Percentiles rank a stretch among this genome's conserved stretches.
Evolutionary conservation across 53 echinoderm and acorn worm genomes (phyloP).

Genomic region (Mesocentrotus franciscanus): DNA sequence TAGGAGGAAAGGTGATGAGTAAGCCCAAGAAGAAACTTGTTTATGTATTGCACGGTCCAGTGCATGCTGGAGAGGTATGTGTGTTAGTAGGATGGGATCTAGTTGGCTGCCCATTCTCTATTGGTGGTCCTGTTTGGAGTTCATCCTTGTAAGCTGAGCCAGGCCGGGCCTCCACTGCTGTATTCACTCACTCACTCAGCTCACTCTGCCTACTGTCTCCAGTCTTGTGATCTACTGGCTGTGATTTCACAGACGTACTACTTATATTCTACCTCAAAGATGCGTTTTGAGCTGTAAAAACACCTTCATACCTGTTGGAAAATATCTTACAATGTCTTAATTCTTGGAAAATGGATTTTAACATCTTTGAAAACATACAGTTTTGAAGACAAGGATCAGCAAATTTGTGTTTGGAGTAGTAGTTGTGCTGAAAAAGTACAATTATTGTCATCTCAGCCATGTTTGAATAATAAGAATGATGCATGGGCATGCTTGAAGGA

Average conservation of each 20-base stretch:
- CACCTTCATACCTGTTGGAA: slow-evolving; percentile 6
- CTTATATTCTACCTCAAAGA: not conserved
- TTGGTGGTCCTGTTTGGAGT: slow-evolving; percentile 55
- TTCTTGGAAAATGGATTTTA: not conserved
- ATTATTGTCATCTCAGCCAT: not conserved
- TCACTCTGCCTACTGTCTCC: not conserved
- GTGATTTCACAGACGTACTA: not conserved
- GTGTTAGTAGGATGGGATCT: not conserved
- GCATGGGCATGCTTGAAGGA: not conserved
- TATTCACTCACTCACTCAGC: not conserved
- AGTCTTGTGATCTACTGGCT: not conserved
- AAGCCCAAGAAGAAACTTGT: slow-evolving; percentile 44
- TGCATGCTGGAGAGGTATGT: slow-evolving; percentile 44
- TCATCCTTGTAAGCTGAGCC: slow-evolving; percentile 49
- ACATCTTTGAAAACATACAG: not conserved
- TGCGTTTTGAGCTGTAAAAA: not conserved
- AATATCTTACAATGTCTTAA: not conserved
- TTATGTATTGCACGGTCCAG: slow-evolving; percentile 40
- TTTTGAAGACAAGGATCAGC: not conserved
- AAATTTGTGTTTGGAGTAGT: not conserved
- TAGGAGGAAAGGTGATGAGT: slow-evolving; percentile 13
- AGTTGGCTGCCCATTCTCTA: slow-evolving; percentile 26
- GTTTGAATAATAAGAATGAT: not conserved
- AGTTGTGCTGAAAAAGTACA: not conserved
- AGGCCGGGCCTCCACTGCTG: not conserved